A percentile compares a stretch with the other conserved stretches of the same genome.
Conservation (phyloP, 2,113 vertebrate species). For the Pogona vitticeps region DNA sequence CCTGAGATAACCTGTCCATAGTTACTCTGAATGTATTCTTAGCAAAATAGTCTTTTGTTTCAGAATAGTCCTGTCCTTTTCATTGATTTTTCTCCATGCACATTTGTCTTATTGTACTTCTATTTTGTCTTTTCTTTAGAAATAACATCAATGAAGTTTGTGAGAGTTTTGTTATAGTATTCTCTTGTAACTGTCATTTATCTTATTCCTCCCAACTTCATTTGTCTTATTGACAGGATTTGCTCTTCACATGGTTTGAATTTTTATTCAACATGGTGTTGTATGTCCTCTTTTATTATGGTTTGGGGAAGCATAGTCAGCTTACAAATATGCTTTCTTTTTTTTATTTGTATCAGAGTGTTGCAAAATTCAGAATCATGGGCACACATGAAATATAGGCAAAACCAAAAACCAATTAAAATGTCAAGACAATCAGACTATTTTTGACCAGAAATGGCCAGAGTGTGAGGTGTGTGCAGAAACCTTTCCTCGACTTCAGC, state of each 20-base stretch:
- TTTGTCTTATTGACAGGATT: slow-evolving; percentile 30
- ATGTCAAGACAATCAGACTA: too few relatives aligned
- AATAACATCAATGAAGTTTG: not conserved
- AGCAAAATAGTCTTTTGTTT: slow-evolving; percentile 1
- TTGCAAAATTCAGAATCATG: too few relatives aligned
- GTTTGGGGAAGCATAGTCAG: not conserved
- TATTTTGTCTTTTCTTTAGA: slow-evolving; percentile 30
- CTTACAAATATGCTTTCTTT: not conserved
- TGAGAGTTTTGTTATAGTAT: slow-evolving; percentile 28
- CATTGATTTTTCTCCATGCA: slow-evolving; percentile 21
- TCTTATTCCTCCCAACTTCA: slow-evolving; percentile 14
- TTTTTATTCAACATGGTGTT: not conserved
- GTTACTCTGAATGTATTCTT: not conserved
- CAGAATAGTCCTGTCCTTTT: slow-evolving; percentile 11
- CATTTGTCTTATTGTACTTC: slow-evolving; percentile 24
- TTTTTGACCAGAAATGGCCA: too few relatives aligned
- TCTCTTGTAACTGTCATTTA: not conserved
- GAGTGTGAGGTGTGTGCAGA: too few relatives aligned
- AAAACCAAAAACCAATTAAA: too few relatives aligned
- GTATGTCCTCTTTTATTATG: not conserved
- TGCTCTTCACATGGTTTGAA: not conserved
- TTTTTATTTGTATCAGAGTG: too few relatives aligned
- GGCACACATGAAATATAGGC: too few relatives aligned
- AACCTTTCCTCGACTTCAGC: too few relatives aligned
- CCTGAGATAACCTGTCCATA: not conserved